Evolutionary conservation across 2,888 invertebrate species (phyloP).

Genomic region (Lithophane leautieri): DNA sequence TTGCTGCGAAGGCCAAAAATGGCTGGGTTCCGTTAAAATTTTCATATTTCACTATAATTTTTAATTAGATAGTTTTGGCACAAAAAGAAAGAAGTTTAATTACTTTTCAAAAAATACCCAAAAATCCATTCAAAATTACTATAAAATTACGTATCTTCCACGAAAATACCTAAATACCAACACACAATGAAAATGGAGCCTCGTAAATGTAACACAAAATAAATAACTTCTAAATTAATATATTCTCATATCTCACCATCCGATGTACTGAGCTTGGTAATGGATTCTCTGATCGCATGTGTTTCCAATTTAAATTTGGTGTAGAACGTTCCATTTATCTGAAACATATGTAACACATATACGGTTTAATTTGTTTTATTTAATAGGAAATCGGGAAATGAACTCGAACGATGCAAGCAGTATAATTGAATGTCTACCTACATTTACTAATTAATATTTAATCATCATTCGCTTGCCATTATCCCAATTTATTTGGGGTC

Average conservation of each 20-base stretch:
- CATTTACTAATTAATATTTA: background rate
- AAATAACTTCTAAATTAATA: constrained; percentile 58
- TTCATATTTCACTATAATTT: background rate
- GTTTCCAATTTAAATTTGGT: constrained; percentile 60
- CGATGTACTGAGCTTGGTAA: constrained; percentile 50
- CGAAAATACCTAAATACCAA: constrained; percentile 1
- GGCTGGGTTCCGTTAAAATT: background rate
- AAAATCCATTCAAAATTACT: background rate
- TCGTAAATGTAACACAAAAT: constrained; percentile 44
- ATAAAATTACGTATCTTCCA: background rate
- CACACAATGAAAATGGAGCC: constrained; percentile 12
- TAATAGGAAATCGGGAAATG: constrained; percentile 17
- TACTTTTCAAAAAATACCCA: background rate
- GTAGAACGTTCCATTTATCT: constrained; percentile 53
- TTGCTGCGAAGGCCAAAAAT: background rate
- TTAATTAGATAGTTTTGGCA: background rate
- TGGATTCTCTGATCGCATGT: constrained; percentile 51
- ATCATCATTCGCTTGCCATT: background rate
- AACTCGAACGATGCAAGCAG: constrained; percentile 12
- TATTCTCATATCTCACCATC: constrained; percentile 38
- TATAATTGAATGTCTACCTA: constrained; percentile 8
- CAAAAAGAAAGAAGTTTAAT: background rate
- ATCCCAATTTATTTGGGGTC: background rate
- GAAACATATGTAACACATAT: constrained; percentile 39
- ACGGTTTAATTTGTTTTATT: constrained; percentile 47